Percentiles rank a stretch among this genome's conserved stretches.
Evolutionary conservation across 2,113 vertebrate genomes (phyloP).

Genomic region (Thalassoma bifasciatum): DNA sequence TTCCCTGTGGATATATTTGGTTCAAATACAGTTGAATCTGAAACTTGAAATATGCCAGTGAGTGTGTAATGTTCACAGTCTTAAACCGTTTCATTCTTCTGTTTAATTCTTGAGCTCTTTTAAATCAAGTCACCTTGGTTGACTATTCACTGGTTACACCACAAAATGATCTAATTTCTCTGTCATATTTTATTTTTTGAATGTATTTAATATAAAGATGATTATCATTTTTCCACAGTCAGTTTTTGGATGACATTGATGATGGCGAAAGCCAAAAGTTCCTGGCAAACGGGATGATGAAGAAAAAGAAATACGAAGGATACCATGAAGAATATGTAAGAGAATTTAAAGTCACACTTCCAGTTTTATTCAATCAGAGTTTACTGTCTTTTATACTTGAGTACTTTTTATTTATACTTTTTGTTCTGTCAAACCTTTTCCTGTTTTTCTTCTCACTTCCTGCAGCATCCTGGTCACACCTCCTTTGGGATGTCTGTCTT

Average conservation of each 20-base stretch:
- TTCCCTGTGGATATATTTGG: no score
- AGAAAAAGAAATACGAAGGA: conserved; percentile 90
- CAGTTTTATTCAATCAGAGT: no score
- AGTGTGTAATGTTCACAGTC: no score
- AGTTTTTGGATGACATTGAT: conserved; percentile 86
- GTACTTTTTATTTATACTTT: no score
- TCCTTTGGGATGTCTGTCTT: conserved; percentile 97
- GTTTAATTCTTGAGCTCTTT: no score
- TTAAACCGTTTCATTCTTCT: no score
- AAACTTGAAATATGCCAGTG: no score
- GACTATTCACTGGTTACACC: no score
- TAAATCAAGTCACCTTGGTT: no score
- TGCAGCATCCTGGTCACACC: conserved; percentile 90
- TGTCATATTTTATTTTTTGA: neutral
- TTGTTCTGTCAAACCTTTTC: neutral
- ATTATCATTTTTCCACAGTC: conserved; percentile 78
- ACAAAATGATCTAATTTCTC: no score
- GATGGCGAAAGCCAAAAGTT: conserved; percentile 94
- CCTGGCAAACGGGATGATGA: conserved; percentile 89
- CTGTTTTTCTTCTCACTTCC: neutral
- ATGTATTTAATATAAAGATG: neutral
- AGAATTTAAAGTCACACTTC: neutral
- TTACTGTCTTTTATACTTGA: neutral
- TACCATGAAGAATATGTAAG: conserved; percentile 96
- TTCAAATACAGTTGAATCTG: no score